phyloP scores from a whole-genome alignment of 2,797 vertebrate genomes.

The Cottoperca gobio region DNA sequence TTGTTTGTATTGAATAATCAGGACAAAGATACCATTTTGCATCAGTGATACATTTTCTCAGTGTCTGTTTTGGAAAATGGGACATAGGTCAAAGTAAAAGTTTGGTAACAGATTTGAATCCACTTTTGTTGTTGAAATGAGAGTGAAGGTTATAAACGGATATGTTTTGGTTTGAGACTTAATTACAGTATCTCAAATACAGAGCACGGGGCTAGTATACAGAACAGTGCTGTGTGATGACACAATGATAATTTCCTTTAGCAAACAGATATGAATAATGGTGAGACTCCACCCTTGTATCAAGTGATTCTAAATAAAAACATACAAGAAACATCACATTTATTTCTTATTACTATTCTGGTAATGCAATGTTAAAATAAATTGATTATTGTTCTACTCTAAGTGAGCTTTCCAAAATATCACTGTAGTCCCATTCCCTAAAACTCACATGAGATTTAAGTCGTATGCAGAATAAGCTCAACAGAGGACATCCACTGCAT shows the following conservation, averaged over 20 bases:
- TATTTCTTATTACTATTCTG: background rate
- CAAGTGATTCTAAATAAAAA: slow-evolving; percentile 27
- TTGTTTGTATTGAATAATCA: slow-evolving; percentile 59
- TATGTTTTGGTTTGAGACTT: background rate
- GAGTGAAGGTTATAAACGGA: background rate
- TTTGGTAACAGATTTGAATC: slow-evolving; percentile 12
- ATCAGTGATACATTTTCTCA: slow-evolving; percentile 22
- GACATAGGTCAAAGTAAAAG: slow-evolving; percentile 36
- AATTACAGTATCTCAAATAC: slow-evolving; percentile 9
- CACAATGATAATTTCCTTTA: slow-evolving; percentile 57
- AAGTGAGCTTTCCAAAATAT: background rate
- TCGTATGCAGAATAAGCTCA: background rate
- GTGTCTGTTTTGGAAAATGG: slow-evolving; percentile 7
- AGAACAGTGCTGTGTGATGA: slow-evolving; percentile 10
- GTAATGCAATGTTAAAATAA: background rate
- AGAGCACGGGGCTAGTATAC: background rate
- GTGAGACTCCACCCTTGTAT: slow-evolving; percentile 61
- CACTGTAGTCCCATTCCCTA: background rate
- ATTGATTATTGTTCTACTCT: background rate
- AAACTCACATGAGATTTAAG: background rate
- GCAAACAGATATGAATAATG: slow-evolving; percentile 67
- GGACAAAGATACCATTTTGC: slow-evolving; percentile 40
- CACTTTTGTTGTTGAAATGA: background rate
- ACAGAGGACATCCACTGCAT: background rate
- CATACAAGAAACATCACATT: slow-evolving; percentile 2